Evolutionary conservation across 2,797 vertebrate genomes (phyloP).

Genomic region (Danio choprae): DNA sequence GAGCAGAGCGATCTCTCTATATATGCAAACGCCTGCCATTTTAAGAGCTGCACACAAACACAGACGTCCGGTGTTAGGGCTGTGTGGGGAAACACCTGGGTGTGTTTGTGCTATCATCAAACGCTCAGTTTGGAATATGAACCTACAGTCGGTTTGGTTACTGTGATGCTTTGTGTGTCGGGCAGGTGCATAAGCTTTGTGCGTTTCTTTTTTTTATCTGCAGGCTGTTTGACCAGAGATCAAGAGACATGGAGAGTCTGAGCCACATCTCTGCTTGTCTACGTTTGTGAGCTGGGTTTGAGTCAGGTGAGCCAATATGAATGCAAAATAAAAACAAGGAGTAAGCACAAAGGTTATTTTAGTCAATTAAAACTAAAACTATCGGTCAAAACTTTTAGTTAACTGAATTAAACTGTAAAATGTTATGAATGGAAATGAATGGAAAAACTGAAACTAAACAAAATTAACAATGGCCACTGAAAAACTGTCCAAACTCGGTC

Average conservation of each 20-base stretch:
- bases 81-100: conserved; percentile 3
- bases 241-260: conserved; percentile 50
- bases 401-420: no score
- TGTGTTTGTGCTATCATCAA: conserved; percentile 11
- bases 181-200: conserved; percentile 28
- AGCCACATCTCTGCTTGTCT: conserved; percentile 30
- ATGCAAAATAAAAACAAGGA: background rate
- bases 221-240: conserved; percentile 53
- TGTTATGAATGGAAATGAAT: no score
- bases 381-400: no score
- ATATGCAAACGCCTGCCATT: conserved; percentile 17
- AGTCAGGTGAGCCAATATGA: conserved; percentile 48
- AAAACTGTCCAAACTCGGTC: no score
- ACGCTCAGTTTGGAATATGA: conserved; percentile 29
- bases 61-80: background rate
- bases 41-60: conserved; percentile 12
- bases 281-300: conserved; percentile 44
- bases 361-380: no score
- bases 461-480: no score
- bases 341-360: no score
- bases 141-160: conserved; percentile 4
- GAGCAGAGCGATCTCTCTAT: conserved; percentile 23
- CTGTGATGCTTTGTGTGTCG: conserved; percentile 17
- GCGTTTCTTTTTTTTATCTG: conserved; percentile 16
- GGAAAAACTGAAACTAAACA: no score